Percentiles rank a stretch among this genome's conserved stretches.
Conservation (phyloP, 2,113 vertebrate species). For the Circaetus gallicus region DNA sequence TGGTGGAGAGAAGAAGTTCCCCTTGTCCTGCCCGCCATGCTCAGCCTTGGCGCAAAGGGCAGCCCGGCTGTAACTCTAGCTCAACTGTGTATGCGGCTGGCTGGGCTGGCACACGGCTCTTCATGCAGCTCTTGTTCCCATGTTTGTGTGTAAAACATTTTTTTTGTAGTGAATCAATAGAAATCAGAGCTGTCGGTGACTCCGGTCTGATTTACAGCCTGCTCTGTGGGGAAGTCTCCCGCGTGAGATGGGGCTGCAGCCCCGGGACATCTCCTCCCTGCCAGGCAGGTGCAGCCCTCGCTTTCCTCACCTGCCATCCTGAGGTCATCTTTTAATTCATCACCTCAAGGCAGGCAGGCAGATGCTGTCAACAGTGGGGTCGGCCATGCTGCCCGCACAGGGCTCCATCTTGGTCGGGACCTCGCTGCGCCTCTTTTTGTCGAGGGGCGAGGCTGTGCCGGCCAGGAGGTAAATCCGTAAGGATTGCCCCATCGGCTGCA, state of each 20-base stretch:
- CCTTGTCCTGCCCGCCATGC: rapidly evolving
- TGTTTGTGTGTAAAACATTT: too few relatives aligned
- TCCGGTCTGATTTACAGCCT: rapidly evolving
- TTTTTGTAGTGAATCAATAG: neutral
- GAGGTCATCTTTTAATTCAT: too few relatives aligned
- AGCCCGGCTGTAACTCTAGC: neutral
- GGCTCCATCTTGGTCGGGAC: rapidly evolving
- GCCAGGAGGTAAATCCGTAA: neutral
- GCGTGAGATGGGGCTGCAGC: rapidly evolving
- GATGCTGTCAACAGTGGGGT: rapidly evolving
- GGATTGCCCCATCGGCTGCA: neutral
- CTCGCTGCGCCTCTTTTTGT: too few relatives aligned
- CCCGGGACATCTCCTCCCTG: too few relatives aligned
- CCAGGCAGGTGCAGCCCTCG: neutral
- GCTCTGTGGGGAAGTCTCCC: neutral
- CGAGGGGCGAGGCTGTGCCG: neutral
- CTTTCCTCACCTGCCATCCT: rapidly evolving
- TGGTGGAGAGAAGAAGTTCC: neutral
- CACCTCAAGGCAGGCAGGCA: neutral
- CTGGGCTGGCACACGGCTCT: neutral
- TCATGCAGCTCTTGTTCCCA: rapidly evolving
- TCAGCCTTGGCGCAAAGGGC: neutral
- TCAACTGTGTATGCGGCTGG: rapidly evolving
- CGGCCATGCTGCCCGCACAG: rapidly evolving
- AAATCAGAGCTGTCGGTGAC: neutral